Base-by-base conservation (phyloP, 2,888 invertebrate genomes). In the Cantharis rustica region DNA sequence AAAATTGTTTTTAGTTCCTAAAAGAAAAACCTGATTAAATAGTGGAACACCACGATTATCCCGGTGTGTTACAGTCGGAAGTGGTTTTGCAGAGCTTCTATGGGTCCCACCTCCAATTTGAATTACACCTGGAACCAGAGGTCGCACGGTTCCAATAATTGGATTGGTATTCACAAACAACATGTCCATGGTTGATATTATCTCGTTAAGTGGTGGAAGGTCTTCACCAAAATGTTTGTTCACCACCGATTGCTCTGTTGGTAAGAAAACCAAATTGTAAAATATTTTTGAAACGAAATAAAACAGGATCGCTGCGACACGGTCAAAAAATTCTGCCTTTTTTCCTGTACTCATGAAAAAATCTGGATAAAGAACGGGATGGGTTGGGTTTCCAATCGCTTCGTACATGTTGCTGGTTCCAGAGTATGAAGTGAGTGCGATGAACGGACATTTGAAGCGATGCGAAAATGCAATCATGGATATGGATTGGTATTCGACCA, bases 301-400 rank as follows among this genome's bases (percentile, higher is more conserved):
- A 0, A 10, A 15, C 5, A 71, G 10, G 16, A 3, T 2, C n/a
- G n/a, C n/a, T 11, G 7, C 2, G 4, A 86, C 5, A 23, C 86
- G 75, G 71, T 87, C 82, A 20, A 72, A 75, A 73, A 87, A 85
- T 7, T 80, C 83, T 64, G n/a, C 5, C 79, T 17, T 64, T 13
- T 85, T 79, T 13, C 76, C 17, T 68, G 83, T 81, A 15, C 79
- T 73, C 26, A 84, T 80, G 5, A 85, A 72, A 74, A 86, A 83
- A 0, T 86, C 85, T 3, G 88, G 87, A 15, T 84, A 84, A n/a
- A 86, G 75, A 16, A 87, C 71, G 1, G 87, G 86, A 81, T 86
- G 85, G 1, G 10, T 20, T 2, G 84, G 83, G 78, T 86, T 87
- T 0, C 87, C 87, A 10, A 84, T 78, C 3, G 83, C 72, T 15